phyloP scores from a whole-genome alignment of 2,888 invertebrate genomes.

The Apamea crenata region DNA sequence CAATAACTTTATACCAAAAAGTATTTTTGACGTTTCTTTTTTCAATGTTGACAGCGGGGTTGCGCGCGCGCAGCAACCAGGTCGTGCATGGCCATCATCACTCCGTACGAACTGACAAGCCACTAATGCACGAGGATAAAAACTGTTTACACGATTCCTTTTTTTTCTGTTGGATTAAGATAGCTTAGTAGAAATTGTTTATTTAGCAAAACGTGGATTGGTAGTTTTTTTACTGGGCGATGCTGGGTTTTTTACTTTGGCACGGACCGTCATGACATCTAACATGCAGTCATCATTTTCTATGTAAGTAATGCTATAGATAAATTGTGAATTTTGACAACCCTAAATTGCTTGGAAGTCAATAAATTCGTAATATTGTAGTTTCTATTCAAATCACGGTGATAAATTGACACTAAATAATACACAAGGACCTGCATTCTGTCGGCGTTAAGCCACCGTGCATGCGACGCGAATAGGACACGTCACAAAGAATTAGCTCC shows the following conservation, averaged over 20 bases:
- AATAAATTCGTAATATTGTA: slow-evolving; percentile 9
- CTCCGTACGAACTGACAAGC: slow-evolving; percentile 76
- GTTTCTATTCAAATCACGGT: slow-evolving; percentile 26
- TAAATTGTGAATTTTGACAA: slow-evolving; percentile 20
- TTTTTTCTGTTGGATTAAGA: slow-evolving; percentile 49
- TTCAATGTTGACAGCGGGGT: slow-evolving; percentile 80
- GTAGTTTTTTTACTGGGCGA: slow-evolving; percentile 19
- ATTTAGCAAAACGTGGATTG: slow-evolving; percentile 42
- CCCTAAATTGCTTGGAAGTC: background rate
- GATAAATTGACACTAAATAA: slow-evolving; percentile 12
- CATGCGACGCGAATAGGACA: slow-evolving; percentile 34
- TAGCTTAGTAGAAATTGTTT: slow-evolving; percentile 58
- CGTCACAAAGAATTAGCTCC: slow-evolving; percentile 22
- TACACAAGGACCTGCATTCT: slow-evolving; percentile 36
- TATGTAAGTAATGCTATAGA: slow-evolving; percentile 10
- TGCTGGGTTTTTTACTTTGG: slow-evolving; percentile 26
- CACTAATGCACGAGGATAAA: slow-evolving; percentile 80
- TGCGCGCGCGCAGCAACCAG: slow-evolving; percentile 70
- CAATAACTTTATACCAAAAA: slow-evolving; percentile 33
- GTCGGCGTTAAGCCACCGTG: background rate
- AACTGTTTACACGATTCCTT: slow-evolving; percentile 62
- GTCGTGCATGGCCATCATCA: slow-evolving; percentile 79
- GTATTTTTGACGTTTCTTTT: slow-evolving; percentile 60
- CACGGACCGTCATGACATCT: slow-evolving; percentile 29
- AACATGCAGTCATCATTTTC: slow-evolving; percentile 22